These are phyloP conservation scores for Nycticryphes semicollaris DNA, from an alignment of 2,113 vertebrate genomes.

Conservation along the genomic window DNA sequence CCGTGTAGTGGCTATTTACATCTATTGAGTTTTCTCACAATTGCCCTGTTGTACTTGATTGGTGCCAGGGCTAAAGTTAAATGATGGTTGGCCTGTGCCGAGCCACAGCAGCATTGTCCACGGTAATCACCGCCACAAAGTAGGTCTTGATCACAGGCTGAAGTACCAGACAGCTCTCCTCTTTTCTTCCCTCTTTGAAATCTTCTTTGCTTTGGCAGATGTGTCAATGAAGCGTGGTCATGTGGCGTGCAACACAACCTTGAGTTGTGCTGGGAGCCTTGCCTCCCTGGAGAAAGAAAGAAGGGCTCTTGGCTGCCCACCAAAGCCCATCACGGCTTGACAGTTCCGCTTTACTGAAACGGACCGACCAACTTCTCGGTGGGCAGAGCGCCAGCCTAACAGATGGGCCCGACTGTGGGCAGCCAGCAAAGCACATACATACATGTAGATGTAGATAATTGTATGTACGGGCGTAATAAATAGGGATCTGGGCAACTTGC, in stretches of 20 bases:
- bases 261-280: slow-evolving; percentile 2
- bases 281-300: slow-evolving; percentile 28
- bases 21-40: neutral
- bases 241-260: slow-evolving; percentile 22
- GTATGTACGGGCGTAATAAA: neutral
- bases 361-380: slow-evolving; percentile 27
- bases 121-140: neutral
- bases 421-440: slow-evolving; percentile 33
- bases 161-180: slow-evolving; percentile 12
- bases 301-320: slow-evolving; percentile 61
- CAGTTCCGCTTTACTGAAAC: slow-evolving; percentile 35
- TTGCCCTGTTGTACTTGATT: neutral
- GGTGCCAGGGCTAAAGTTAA: slow-evolving; percentile 1
- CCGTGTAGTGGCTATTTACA: neutral
- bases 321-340: slow-evolving; percentile 49
- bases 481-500: neutral
- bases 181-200: slow-evolving; percentile 28
- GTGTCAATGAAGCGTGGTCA: slow-evolving; percentile 55
- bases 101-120: neutral
- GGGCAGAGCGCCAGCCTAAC: slow-evolving; percentile 67
- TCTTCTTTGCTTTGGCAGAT: slow-evolving; percentile 37
- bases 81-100: neutral
- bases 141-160: slow-evolving; percentile 7
- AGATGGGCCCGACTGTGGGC: slow-evolving; percentile 68
- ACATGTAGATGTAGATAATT: neutral